Evolutionary conservation across 2,888 invertebrate genomes (phyloP), one percentile per base, ranked within the genome.

Genomic region (Hirudinaria manillensis): DNA sequence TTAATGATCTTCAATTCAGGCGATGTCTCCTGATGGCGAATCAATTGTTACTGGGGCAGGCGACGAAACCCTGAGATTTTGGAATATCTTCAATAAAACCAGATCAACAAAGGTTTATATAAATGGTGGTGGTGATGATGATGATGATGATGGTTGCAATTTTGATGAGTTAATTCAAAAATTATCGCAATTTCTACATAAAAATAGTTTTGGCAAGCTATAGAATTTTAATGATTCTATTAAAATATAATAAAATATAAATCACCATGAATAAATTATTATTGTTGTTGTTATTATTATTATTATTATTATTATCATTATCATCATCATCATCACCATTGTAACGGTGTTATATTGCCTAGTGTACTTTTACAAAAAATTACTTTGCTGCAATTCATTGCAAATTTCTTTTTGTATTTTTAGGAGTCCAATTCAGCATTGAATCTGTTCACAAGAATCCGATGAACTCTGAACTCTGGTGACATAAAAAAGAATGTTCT

Each of bases 31-130:
- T 0, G 96, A 97, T 86, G 94, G 93, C n/a, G 91, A 91, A 75
- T 93, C 93, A 0, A 93, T 99, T 2, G 90, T 95, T 27, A 94
- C 94, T 72, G 95, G 95, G 0, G 94, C 94, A 66, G 97, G 95
- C 0, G 98, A 99, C 84, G 98, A 99, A 86, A 97, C 98, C 0
- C 87, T 99, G 51, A 88, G 97, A 75, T 87, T 98, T 66, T 99
- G 98, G 98, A 94, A 95, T 87, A 96, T 99, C 0, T 99, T 99
- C 87, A 94, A 94, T 83, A 98, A 98, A 88, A 94, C 94, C 24
- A 89, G 94, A 56, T 94, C 94, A 24, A 83, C 82, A 32, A 86
- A 84, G 82, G 85, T 85, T 79, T 76, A 36, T n/a, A n/a, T n/a
- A n/a, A n/a, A n/a, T n/a, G n/a, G n/a, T n/a, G n/a, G n/a, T n/a